Evolutionary conservation across 1,140 invertebrate genomes (phyloP).

Genomic region (Globodera ellingtonae): DNA sequence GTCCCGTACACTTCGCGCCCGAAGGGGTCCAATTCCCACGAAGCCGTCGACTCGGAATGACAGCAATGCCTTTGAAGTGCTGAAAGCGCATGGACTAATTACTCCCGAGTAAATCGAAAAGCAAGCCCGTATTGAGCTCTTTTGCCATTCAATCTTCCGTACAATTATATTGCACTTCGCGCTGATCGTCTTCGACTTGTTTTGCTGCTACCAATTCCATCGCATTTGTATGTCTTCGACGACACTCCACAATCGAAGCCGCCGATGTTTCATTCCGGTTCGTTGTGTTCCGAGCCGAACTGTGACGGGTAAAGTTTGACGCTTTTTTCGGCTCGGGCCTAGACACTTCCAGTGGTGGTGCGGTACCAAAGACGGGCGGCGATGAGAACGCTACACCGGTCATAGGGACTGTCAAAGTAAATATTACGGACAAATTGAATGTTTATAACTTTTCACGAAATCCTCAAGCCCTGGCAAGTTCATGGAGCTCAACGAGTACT

Average conservation of each 20-base stretch:
- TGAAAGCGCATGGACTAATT: no score
- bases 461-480: slow-evolving; percentile 9
- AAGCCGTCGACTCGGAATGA: not conserved
- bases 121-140: no score
- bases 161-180: no score
- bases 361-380: no score
- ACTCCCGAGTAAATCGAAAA: no score
- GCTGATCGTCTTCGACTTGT: not conserved
- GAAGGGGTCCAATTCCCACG: not conserved
- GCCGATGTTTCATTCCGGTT: not conserved
- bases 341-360: no score
- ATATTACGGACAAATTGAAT: not conserved
- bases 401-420: no score
- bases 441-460: not conserved
- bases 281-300: not conserved
- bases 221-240: not conserved
- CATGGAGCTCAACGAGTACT: not conserved
- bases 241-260: not conserved
- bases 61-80: not conserved
- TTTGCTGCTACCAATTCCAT: not conserved
- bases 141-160: no score
- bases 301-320: not conserved
- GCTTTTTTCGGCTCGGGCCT: not conserved
- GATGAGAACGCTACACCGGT: no score
- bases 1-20: slow-evolving; percentile 4